Base-by-base conservation (phyloP, 1,140 invertebrate genomes). In the Nebria ingens region DNA sequence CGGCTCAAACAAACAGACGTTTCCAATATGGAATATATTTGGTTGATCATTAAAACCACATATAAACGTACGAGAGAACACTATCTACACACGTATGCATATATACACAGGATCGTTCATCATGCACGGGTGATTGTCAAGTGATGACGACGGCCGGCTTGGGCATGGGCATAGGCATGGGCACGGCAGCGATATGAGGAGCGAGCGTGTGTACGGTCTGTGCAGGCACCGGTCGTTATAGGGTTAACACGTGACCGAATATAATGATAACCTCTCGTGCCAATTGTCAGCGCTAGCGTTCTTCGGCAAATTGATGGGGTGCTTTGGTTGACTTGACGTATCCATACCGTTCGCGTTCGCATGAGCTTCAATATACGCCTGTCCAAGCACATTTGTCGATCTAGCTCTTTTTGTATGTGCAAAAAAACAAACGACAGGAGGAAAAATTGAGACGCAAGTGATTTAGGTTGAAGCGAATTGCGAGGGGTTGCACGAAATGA, bases 41-140 rank as follows among this genome's bases (percentile, higher is more conserved):
- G 59, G 63, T 61, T 61, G 59, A 61, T 64, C 63, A 64, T 64
- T 64, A 64, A 64, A 64, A 64, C 63, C 63, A 50, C 63, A 62
- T 64, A 13, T 29, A 29, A 6, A 6, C 25, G 25, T 6, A 29
- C 25, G 25, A 6, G 25, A 29, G 25, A 13, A n/a, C n/a, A n/a
- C n/a, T n/a, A n/a, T n/a, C n/a, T n/a, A n/a, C n/a, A n/a, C n/a
- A n/a, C n/a, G n/a, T n/a, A n/a, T n/a, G n/a, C n/a, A n/a, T n/a
- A n/a, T n/a, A 34, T 34, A 34, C 25, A 34, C n/a, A 34, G n/a
- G 25, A 34, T 34, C 15, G 40, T 45, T 11, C n/a, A n/a, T n/a
- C 40, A 45, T 17, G 40, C 40, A 45, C 40, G 40, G 40, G 9
- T 45, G 58, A 64, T 57, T 57, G 59, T 34, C 53, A 56, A 59